Evolutionary conservation across 2,888 invertebrate genomes (phyloP).

Genomic region (Apamea monoglypha): DNA sequence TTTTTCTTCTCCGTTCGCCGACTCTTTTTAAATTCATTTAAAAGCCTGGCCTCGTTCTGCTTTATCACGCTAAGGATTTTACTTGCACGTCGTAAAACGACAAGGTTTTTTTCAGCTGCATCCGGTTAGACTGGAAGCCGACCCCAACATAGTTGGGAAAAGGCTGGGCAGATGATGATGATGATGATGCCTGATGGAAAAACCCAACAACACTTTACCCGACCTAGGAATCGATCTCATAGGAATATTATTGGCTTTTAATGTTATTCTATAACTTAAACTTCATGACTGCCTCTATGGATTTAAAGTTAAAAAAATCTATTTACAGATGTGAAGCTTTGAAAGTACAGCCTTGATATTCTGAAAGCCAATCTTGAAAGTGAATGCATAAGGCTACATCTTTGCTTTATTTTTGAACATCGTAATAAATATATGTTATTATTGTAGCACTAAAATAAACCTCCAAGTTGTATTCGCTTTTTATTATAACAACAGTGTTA

Average conservation of each 20-base stretch:
- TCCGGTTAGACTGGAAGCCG: too few species aligned
- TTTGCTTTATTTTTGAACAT: conserved; percentile 10
- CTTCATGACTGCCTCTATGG: background rate
- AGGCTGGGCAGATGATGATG: too few species aligned
- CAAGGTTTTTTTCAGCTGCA: too few species aligned
- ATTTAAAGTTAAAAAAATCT: background rate
- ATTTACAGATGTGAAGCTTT: background rate
- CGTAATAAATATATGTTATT: conserved; percentile 23
- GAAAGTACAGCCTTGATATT: conserved; percentile 15
- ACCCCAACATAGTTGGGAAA: too few species aligned
- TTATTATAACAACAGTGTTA: conserved; percentile 21
- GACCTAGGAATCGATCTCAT: too few species aligned
- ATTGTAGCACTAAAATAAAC: conserved; percentile 17
- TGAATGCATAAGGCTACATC: conserved; percentile 5
- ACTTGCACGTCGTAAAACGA: too few species aligned
- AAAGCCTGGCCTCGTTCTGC: background rate
- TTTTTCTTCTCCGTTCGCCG: background rate
- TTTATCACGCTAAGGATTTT: background rate
- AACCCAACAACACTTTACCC: too few species aligned
- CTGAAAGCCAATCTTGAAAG: conserved; percentile 33
- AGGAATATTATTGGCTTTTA: background rate
- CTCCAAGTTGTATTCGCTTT: conserved; percentile 34
- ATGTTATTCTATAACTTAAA: background rate
- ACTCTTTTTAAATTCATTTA: background rate
- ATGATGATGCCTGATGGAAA: too few species aligned